A percentile compares a stretch with the other conserved stretches of the same genome.
phyloP scores from a whole-genome alignment of 2,888 invertebrate genomes.

The Crossocerus cetratus region DNA sequence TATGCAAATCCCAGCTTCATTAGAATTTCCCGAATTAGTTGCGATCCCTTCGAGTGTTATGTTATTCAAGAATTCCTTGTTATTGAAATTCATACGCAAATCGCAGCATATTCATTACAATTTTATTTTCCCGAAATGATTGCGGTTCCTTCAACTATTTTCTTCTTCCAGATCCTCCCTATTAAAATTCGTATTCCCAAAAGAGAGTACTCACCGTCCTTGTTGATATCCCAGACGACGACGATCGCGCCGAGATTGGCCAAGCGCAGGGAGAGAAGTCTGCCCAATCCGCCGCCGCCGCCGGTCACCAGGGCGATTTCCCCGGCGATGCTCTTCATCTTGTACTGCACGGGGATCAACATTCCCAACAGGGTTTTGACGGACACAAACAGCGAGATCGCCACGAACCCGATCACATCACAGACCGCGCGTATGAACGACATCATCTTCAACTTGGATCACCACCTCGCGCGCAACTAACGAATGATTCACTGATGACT shows the following conservation, averaged over 20 bases:
- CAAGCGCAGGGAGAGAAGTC: conserved; percentile 86
- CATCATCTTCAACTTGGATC: conserved; percentile 44
- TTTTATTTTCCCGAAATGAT: no score
- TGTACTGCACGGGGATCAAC: conserved; percentile 80
- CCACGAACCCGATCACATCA: conserved; percentile 80
- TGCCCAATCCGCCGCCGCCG: conserved; percentile 91
- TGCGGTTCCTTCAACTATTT: no score
- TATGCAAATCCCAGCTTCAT: no score
- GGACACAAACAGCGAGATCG: conserved; percentile 78
- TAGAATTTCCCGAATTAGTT: no score
- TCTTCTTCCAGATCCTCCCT: no score
- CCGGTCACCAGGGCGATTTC: conserved; percentile 93
- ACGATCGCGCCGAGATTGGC: conserved; percentile 88
- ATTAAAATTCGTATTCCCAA: no score
- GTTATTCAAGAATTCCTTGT: no score
- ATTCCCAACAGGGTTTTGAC: conserved; percentile 78
- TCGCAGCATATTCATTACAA: no score
- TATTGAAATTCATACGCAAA: no score
- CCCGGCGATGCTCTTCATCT: conserved; percentile 84
- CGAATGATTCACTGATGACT: conserved; percentile 3
- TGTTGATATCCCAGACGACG: conserved; percentile 94
- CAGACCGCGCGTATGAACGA: conserved; percentile 79
- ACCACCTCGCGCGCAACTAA: neutral
- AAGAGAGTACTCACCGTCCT: conserved; percentile 81
- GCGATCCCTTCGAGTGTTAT: no score